These are phyloP conservation scores for Caranx melampygus DNA, from an alignment of 2,113 vertebrate species.

Conservation along the genomic window DNA sequence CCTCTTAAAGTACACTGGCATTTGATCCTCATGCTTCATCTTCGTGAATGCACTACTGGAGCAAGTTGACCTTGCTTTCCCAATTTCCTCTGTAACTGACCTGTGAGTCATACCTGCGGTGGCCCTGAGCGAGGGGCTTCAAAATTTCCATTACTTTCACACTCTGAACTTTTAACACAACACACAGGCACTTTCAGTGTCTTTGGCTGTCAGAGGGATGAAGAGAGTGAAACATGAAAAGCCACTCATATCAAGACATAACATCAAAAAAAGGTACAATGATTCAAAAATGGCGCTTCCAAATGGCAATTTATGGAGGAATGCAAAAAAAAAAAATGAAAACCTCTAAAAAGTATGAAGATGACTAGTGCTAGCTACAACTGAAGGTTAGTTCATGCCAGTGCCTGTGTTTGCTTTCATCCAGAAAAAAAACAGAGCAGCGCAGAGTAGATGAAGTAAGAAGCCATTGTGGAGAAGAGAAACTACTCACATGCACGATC, in stretches of 20 bases:
- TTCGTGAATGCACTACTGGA: slow-evolving; percentile 18
- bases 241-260: slow-evolving; percentile 52
- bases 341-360: slow-evolving; percentile 23
- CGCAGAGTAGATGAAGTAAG: neutral
- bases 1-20: slow-evolving; percentile 35
- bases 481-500: neutral
- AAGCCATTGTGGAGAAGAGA: slow-evolving; percentile 1
- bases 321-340: neutral
- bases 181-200: slow-evolving; percentile 37
- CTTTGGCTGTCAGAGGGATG: slow-evolving; percentile 44
- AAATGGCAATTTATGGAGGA: slow-evolving; percentile 27
- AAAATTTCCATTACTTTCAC: slow-evolving; percentile 52
- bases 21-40: slow-evolving; percentile 33
- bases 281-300: slow-evolving; percentile 50
- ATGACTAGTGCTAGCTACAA: neutral
- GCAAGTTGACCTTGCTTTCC: slow-evolving; percentile 32
- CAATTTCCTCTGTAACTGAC: slow-evolving; percentile 31
- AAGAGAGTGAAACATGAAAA: slow-evolving; percentile 63
- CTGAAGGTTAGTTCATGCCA: neutral
- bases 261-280: slow-evolving; percentile 55
- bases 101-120: slow-evolving; percentile 1
- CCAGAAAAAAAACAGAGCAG: slow-evolving; percentile 16
- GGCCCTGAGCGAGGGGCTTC: slow-evolving; percentile 14
- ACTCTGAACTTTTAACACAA: slow-evolving; percentile 37
- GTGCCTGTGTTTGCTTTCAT: slow-evolving; percentile 16